These are phyloP conservation scores for Sitobion miscanthi DNA, from an alignment of 1,140 invertebrate genomes.

Conservation along the genomic window DNA sequence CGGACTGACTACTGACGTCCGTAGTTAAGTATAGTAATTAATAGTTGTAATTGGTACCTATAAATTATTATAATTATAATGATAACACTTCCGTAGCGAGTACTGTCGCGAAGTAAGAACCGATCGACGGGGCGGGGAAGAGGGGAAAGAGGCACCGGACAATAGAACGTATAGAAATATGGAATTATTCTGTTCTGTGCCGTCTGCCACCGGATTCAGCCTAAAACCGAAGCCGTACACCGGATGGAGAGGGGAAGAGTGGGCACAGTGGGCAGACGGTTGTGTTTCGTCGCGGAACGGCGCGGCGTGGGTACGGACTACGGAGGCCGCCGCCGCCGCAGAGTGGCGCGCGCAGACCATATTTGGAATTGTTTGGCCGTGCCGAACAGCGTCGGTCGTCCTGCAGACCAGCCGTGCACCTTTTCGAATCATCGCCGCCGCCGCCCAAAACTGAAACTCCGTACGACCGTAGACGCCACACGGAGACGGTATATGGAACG, in stretches of 20 bases:
- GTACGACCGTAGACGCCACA: not conserved
- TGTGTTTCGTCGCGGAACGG: too few relatives aligned
- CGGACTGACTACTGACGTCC: not conserved
- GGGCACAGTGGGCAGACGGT: not conserved
- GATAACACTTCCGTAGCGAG: not conserved
- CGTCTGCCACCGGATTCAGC: not conserved
- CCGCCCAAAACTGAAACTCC: not conserved
- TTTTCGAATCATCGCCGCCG: not conserved
- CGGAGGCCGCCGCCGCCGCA: not conserved
- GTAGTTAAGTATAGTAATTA: not conserved
- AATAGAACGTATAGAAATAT: not conserved
- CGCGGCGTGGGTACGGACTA: not conserved
- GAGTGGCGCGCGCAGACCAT: slow-evolving; percentile 43
- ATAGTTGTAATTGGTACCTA: not conserved
- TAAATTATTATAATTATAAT: not conserved
- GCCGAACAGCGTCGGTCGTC: slow-evolving; percentile 42
- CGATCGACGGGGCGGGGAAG: not conserved
- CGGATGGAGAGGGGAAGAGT: not conserved
- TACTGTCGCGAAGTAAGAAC: not conserved
- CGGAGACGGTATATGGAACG: not conserved
- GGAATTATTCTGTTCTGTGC: not conserved
- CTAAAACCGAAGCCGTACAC: not conserved
- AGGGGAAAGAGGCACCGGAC: not conserved
- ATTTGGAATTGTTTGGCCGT: slow-evolving; percentile 33
- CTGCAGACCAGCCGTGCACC: not conserved